phyloP scores from a whole-genome alignment of 2,797 vertebrate species.

The Rhabdophis nuchalis region DNA sequence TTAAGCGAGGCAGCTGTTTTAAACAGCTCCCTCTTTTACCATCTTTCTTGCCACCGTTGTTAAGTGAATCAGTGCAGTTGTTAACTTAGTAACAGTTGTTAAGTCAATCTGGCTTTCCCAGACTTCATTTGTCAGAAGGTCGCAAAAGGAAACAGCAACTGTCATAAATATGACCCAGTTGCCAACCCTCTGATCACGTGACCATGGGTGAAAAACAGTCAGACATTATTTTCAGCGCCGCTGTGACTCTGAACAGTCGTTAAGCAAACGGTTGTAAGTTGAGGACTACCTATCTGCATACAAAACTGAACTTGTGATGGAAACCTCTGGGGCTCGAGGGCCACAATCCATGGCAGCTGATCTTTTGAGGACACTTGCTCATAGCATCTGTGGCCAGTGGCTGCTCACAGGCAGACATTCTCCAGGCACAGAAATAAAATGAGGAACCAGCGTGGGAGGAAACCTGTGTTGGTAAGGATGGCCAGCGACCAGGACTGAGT shows the following conservation, averaged over 20 bases:
- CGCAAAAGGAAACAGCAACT: neutral
- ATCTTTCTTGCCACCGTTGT: neutral
- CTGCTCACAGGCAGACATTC: neutral
- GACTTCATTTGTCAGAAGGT: neutral
- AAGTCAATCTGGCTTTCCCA: neutral
- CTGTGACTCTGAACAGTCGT: too few species aligned
- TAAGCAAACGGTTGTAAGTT: too few species aligned
- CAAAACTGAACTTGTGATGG: too few species aligned
- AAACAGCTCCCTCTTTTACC: fast-evolving
- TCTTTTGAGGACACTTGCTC: neutral
- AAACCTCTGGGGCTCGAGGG: neutral
- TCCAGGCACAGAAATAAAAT: neutral
- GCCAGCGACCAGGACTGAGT: neutral
- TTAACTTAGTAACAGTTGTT: too few species aligned
- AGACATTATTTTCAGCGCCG: too few species aligned
- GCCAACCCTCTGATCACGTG: too few species aligned
- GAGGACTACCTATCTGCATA: too few species aligned
- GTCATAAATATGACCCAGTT: too few species aligned
- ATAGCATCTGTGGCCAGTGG: too few species aligned
- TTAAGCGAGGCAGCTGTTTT: neutral
- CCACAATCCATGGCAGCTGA: neutral
- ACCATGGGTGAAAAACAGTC: too few species aligned
- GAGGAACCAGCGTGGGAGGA: neutral
- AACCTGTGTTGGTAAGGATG: neutral
- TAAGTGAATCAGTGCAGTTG: neutral